Base-by-base conservation (phyloP, 2,797 vertebrate genomes). In the Syndactyla subalaris region DNA sequence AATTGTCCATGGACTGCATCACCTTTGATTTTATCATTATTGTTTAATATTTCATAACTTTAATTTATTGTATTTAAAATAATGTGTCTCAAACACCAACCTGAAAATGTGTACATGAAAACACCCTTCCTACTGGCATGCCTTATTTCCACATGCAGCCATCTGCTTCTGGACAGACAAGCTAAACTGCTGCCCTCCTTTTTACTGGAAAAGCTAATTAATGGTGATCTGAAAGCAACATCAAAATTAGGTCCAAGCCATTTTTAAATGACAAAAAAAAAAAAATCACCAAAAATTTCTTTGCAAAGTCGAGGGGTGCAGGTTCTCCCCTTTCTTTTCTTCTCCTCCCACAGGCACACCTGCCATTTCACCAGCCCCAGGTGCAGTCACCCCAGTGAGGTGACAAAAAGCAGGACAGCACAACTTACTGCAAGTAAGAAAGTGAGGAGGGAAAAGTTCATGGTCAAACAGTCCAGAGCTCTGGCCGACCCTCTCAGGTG, bases 161-260 rank as follows among this genome's bases (percentile, higher is more conserved):
- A 71, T 54, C 85, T 93, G 80, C 85, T 79, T 76, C 88, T 93
- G 46, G 73, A 86, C 83, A 95, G 65, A 89, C 43, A 79, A 79
- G 34, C 72, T 76, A 82, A 89, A 73, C 32, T 63, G 65, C 46
- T 26, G 3, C 73, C 76, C 58, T 89, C 34, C 36, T 94, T 86
- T 88, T 65, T 26, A 63, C 63, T 63, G 29, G 27, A 62, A 92
- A 87, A 88, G 34, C 78, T 87, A 94, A 89, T 76, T 91, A 89
- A 89, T 29, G 59, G 62, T 59, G 55, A 76, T 78, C 49, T 62
- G 52, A 90, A 93, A 83, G 65, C 72, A 92, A 66, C 68, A 63
- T 32, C 63, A 71, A 90, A 91, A 85, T 7, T 8, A 49, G 29
- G 39, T 38, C 32, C n/a, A 36, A 83, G 49, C 18, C 70, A 43